Base-by-base conservation (phyloP, 2,113 vertebrate genomes). In the Lichenostomus cassidix region DNA sequence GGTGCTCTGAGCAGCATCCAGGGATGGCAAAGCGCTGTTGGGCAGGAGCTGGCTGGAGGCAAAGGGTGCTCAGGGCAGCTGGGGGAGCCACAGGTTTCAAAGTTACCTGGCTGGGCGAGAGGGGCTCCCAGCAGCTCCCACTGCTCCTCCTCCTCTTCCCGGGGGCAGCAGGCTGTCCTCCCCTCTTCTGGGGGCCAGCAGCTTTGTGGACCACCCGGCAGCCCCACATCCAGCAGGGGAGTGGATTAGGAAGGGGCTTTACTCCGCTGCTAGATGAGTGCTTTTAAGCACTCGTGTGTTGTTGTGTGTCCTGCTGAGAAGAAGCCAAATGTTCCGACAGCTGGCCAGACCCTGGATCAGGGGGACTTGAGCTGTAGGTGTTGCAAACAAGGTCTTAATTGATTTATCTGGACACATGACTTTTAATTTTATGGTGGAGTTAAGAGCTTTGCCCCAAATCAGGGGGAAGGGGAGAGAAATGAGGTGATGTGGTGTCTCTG, bases 211-310 rank as follows among this genome's bases (percentile, higher is more conserved):
- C 37, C 7, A 2, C 39, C 44, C 27, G 0, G 71, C 79, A 75
- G 71, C 83, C 78, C 59, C 19, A 0, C 3, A 1, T 31, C 67
- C 47, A 13, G 25, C 15, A 7, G n/a, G 44, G 46, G 79, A 29
- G 71, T 67, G 91, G 96, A 95, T 96, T 95, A 95, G 73, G 68
- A 94, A 74, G 85, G 88, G 88, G 90, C 79, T 96, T 93, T 96
- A n/a, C 69, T 93, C 41, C 90, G 56, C 76, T 44, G 18, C 3
- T 23, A 18, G 90, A 81, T 42, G 59, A 93, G 76, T 3, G 88
- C 69, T 94, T 75, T 71, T 74, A 80, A 95, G 83, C 50, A 15
- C 64, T 77, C 1, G 0, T 15, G 85, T 93, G 90, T 46, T 85
- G 78, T 83, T 90, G 79, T 89, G 83, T 3, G 6, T 95, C 95